Conservation (phyloP, 2,888 invertebrate species). For the Apamea monoglypha region DNA sequence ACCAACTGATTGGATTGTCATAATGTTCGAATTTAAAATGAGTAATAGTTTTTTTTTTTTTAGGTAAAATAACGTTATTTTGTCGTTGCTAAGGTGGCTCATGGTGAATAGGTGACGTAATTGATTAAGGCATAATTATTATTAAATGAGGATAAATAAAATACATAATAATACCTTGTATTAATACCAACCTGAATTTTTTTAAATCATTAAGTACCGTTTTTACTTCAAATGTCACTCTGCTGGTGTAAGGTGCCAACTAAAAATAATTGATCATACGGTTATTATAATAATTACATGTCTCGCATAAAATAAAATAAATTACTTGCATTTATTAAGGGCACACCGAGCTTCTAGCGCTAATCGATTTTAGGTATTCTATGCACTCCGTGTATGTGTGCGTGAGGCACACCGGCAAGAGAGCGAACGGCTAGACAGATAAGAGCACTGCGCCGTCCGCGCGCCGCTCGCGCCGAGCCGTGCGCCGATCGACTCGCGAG, state of each 20-base stretch:
- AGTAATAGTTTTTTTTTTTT: constrained; percentile 41
- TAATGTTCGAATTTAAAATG: constrained; percentile 65
- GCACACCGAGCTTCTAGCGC: too few species aligned
- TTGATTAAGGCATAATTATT: background rate
- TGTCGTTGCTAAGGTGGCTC: background rate
- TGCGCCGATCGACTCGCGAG: too few species aligned
- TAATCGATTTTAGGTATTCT: too few species aligned
- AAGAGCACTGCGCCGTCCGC: too few species aligned
- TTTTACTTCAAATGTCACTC: background rate
- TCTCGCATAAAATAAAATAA: constrained; percentile 1
- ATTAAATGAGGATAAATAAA: background rate
- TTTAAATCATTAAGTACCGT: background rate
- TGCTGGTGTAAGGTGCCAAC: background rate
- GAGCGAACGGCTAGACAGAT: too few species aligned
- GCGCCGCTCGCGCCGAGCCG: too few species aligned
- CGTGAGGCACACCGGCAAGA: too few species aligned
- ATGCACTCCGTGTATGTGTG: too few species aligned
- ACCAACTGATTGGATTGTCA: constrained; percentile 69
- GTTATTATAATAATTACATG: constrained; percentile 5
- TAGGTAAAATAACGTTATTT: background rate
- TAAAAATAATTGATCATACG: constrained; percentile 2
- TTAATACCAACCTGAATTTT: background rate
- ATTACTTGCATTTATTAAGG: constrained; percentile 9
- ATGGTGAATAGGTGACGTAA: constrained; percentile 3
- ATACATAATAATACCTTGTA: background rate